Evolutionary conservation across 2,888 invertebrate genomes (phyloP).

Genomic region (Strigamia maritima): DNA sequence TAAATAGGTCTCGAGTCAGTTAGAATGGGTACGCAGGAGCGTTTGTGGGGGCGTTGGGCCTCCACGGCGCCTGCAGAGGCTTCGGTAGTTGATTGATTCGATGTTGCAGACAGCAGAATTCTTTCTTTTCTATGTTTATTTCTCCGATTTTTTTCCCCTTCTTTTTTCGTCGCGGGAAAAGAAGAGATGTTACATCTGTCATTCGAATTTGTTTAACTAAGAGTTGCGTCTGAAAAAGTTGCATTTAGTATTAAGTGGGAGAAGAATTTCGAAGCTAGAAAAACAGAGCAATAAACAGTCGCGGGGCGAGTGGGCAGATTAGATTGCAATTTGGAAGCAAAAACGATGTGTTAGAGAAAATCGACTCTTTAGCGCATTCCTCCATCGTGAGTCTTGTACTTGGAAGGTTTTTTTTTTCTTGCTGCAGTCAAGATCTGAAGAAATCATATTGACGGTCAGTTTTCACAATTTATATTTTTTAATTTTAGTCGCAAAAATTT

Average conservation of each 20-base stretch:
- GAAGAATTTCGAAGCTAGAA: not conserved
- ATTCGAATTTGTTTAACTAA: not conserved
- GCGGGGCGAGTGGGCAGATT: not conserved
- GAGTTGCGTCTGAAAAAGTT: not conserved
- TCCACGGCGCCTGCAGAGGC: not conserved
- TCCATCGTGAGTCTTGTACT: not conserved
- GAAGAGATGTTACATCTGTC: constrained; percentile 1
- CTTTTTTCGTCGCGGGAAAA: not conserved
- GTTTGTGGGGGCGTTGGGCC: not conserved
- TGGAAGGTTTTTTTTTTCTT: not conserved
- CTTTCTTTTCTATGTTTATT: constrained; percentile 11
- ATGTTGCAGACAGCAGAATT: constrained; percentile 1
- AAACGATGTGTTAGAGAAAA: not conserved
- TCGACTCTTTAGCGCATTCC: not conserved
- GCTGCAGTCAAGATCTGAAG: no score
- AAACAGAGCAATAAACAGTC: constrained; percentile 20
- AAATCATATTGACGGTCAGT: not conserved
- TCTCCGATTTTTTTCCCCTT: not conserved
- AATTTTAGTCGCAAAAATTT: no score
- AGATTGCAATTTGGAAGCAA: constrained; percentile 5
- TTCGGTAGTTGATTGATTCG: constrained; percentile 23
- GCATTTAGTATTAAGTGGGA: not conserved
- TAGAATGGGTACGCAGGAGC: constrained; percentile 1
- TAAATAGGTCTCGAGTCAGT: not conserved
- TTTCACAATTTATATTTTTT: not conserved